A percentile compares a stretch with the other conserved stretches of the same genome.
Evolutionary conservation across 2,113 vertebrate species (phyloP).

Genomic region (Mastomys natalensis): DNA sequence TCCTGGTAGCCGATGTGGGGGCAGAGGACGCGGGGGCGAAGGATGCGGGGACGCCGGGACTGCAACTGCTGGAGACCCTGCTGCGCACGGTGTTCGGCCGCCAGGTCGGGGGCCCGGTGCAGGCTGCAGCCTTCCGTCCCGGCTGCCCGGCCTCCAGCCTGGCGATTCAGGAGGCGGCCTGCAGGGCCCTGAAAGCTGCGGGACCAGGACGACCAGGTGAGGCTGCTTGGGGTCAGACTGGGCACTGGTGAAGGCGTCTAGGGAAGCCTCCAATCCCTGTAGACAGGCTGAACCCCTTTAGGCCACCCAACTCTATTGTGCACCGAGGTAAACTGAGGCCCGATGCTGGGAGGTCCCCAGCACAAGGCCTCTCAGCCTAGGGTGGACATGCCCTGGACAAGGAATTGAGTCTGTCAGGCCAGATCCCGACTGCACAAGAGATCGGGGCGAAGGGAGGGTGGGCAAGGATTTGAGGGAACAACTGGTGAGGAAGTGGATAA

Average conservation of each 20-base stretch:
- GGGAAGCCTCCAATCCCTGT: not conserved
- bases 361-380: not conserved
- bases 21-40: constrained; percentile 75
- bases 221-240: constrained; percentile 41
- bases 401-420: not conserved
- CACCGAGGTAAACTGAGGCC: constrained; percentile 52
- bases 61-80: constrained; percentile 75
- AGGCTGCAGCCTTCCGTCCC: constrained; percentile 80
- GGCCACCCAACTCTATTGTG: fast-evolving
- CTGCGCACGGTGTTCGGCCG: constrained; percentile 73
- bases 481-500: not conserved
- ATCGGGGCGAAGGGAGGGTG: not conserved
- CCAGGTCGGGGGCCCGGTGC: constrained; percentile 76
- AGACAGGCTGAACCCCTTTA: not conserved
- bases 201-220: constrained; percentile 76
- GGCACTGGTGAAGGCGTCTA: not conserved
- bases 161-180: constrained; percentile 75
- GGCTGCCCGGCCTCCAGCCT: constrained; percentile 41
- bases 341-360: not conserved
- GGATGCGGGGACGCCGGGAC: constrained; percentile 58
- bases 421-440: not conserved
- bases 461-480: not conserved
- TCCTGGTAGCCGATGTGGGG: constrained; percentile 74
- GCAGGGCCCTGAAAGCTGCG: constrained; percentile 81
- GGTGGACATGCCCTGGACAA: not conserved